Base-by-base conservation (phyloP, 2,797 vertebrate species). In the Cuniculus paca region DNA sequence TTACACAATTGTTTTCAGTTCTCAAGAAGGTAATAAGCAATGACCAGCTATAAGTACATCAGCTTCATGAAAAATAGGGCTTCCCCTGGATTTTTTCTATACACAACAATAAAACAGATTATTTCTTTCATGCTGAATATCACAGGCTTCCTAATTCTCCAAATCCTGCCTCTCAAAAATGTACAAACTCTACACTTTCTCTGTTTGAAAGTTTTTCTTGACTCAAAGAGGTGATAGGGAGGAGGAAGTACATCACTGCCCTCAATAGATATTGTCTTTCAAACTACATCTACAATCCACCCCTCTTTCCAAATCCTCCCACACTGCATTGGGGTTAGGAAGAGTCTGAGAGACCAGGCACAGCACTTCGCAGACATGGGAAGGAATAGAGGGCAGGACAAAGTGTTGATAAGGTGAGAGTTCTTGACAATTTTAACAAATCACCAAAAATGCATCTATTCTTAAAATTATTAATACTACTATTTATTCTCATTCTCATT, bases 251-350 rank as follows among this genome's bases (percentile, higher is more conserved):
- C 26, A 2, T 26, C 4, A 12, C 28, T n/a, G 2, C 39, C 52
- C 36, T 31, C 6, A 11, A 14, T 31, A 26, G 26, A 79, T 3
- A 50, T 26, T 89, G 34, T n/a, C 26, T 79, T 56, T 90, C 20
- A 60, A 42, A 77, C 24, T 45, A 5, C 4, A 1, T 31, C 0
- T 31, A 17, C 1, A 10, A 19, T 2, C 0, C 31, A 48, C 16
- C 42, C 9, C 36, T n/a, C 61, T 48, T 31, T 45, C 48, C 28
- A n/a, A 74, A 80, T 22, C 52, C 72, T 74, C n/a, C 34, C 22
- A 63, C 0, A 0, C 16, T n/a, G 2, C 0, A 22, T 42, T n/a
- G 26, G 2, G 31, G 0, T 8, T 14, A 39, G 65, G 74, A 61
- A 26, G 2, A 4, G 2, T 1, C 34, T 20, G 1, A 48, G 17